Evolutionary conservation across 1,140 invertebrate genomes (phyloP), one percentile per base, ranked within the genome.

Genomic region (Drosophila serrata): DNA sequence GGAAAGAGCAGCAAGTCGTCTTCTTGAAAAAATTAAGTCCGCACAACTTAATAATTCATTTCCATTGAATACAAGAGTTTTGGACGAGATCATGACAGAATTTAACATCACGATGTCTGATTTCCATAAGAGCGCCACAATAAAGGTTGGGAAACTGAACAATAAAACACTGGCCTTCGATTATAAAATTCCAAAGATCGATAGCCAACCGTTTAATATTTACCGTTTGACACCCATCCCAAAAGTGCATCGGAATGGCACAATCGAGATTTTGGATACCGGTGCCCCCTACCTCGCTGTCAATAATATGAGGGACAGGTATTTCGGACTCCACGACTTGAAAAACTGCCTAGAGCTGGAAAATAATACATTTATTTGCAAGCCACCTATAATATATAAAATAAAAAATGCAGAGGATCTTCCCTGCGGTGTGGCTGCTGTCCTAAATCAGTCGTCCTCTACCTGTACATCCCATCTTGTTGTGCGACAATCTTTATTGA

Each of bases 201-300:
- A 46, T 15, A 15, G 0, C 2, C 24, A 43, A 1, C 12, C 31
- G 17, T n/a, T 58, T 11, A 27, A 17, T 5, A 45, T 59, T 15
- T 46, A 59, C 40, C 40, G 13, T n/a, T 29, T 48, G 19, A 59
- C 57, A 15, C 13, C 57, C 27, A 59, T 59, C 22, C 57, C 57
- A 22, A 59, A 49, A n/a, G 17, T 48, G 27, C 51, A 55, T 33
- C 8, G 4, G 3, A 29, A 19, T 17, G 24, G 27, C 39, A 19
- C 7, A 24, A 31, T 59, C 13, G n/a, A 59, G 13, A 27, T 31
- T 17, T n/a, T 59, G 27, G 12, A 31, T 11, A 29, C 19, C 17
- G 17, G 48, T 15, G 13, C 17, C n/a, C 27, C 40, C 0, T 43
- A 58, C 15, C 24, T 58, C 4, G 56, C 37, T 12, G 7, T 58